A percentile compares a stretch with the other conserved stretches of the same genome.
phyloP scores from a whole-genome alignment of 2,888 invertebrate genomes.

The Metellina segmentata region DNA sequence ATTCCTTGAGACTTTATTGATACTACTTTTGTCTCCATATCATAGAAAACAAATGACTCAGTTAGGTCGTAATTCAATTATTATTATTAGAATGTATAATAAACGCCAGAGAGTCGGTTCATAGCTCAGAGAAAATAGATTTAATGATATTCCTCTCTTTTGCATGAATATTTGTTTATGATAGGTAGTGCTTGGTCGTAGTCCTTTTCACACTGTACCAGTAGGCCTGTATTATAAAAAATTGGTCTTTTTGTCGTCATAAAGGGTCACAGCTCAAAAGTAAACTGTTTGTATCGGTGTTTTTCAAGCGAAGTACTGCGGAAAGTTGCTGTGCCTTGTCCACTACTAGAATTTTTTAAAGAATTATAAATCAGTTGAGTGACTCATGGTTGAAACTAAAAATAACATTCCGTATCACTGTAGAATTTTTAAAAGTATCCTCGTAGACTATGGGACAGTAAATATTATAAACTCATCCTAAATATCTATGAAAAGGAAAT shows the following conservation, averaged over 20 bases:
- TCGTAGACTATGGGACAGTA: slow-evolving; percentile 42
- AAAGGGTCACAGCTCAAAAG: slow-evolving; percentile 67
- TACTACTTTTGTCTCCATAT: slow-evolving; percentile 76
- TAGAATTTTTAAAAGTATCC: slow-evolving; percentile 58
- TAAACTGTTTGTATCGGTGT: slow-evolving; percentile 73
- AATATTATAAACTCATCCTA: slow-evolving; percentile 13
- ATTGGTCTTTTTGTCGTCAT: slow-evolving; percentile 51
- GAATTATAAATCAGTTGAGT: slow-evolving; percentile 46
- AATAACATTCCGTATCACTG: slow-evolving; percentile 44
- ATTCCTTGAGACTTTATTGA: slow-evolving; percentile 70
- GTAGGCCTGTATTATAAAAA: slow-evolving; percentile 69
- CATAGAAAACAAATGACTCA: slow-evolving; percentile 72
- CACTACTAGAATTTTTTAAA: slow-evolving; percentile 60
- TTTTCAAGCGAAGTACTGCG: slow-evolving; percentile 71
- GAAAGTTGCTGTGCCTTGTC: slow-evolving; percentile 76
- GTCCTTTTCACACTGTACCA: slow-evolving; percentile 72
- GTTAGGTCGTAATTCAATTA: slow-evolving; percentile 70
- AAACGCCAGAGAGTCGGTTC: slow-evolving; percentile 66
- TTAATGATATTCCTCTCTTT: slow-evolving; percentile 75
- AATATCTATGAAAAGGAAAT: slow-evolving; percentile 15
- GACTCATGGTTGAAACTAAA: slow-evolving; percentile 34
- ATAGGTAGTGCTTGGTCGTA: slow-evolving; percentile 74
- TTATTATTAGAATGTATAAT: slow-evolving; percentile 56
- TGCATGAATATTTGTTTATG: slow-evolving; percentile 76
- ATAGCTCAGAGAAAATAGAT: slow-evolving; percentile 70